Base-by-base conservation (phyloP, 1,140 invertebrate species). In the Ruditapes philippinarum region DNA sequence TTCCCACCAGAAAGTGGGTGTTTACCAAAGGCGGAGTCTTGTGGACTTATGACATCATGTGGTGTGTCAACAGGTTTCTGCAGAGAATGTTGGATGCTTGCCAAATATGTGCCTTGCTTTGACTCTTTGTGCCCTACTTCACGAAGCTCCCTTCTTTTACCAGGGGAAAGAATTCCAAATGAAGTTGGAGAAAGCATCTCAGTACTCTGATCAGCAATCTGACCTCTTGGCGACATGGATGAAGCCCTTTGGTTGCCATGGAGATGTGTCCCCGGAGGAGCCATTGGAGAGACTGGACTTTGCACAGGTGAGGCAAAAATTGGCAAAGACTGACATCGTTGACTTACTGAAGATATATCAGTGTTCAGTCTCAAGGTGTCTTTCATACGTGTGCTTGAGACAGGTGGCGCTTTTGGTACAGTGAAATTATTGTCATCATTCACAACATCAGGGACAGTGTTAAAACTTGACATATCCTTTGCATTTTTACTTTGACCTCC, bases 81-180 rank as follows among this genome's bases (percentile, higher is more conserved):
- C 12, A 89, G 45, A 4, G 78, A 70, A 51, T 89, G 87, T 49
- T 89, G 87, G 57, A 89, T 89, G 40, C 79, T 89, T 40, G 68
- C 68, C 9, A 89, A 40, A 49, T 89, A 89, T n/a, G 87, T 70
- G 7, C 60, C 42, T 17, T 65, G 76, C 19, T 70, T 62, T 25
- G 40, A 33, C 9, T 57, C 82, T 54, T 33, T 25, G 31, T 84
- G 62, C 4, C 45, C 70, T 7, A 1, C 36, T 5, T 76, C 73
- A 22, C 73, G 45, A 0, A 76, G 31, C 42, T 78, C 83, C 49
- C 40, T 60, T 31, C 68, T 38, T 38, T 36, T 22, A 3, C 57
- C 31, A 25, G 80, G 65, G 5, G 87, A 83, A 0, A 73, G 22
- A 22, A 54, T 49, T 31, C 42, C 51, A 38, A 14, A 22, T 4